Evolutionary conservation across 2,113 vertebrate genomes (phyloP), one percentile per base, ranked within the genome.

Genomic region (Smithornis capensis): DNA sequence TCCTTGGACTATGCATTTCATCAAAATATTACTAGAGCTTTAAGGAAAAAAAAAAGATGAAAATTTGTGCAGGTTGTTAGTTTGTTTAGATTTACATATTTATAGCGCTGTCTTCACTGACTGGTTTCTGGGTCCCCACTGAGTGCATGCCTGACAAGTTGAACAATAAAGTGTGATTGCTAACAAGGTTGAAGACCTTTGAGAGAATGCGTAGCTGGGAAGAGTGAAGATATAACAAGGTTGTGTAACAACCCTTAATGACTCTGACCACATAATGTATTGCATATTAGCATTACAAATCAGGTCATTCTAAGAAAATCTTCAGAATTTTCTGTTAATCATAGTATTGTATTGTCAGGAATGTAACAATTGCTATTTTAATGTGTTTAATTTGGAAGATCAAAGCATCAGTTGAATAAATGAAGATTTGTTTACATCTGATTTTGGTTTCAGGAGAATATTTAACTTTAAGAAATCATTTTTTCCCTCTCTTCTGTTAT

Each of bases 31-130:
- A 10, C 33, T 75, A n/a, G 31, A 78, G 11, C 47, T 88, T 90
- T 44, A 75, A 44, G 23, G 2, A 19, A 31, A 45, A 55, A 78
- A 65, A 67, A 57, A 21, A 28, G 19, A 14, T 62, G 70, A 63
- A 88, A 82, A 74, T 60, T 80, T n/a, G 19, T 45, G 15, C 57
- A 23, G n/a, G 28, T 44, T 93, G 65, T 62, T 86, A 65, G 18
- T 92, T 91, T 91, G 59, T 87, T 87, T 93, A 74, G n/a, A 84
- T 91, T 70, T 93, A 52, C 60, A 75, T 95, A 84, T 91, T 94
- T 81, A 62, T 89, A 53, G 22, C 6, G 3, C 50, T 81, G 50
- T 74, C 92, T 89, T 92, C 71, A 83, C 50, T 87, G 81, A 45
- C 70, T 86, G 62, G 27, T 86, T 94, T 86, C 57, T 95, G 35